A percentile compares a stretch with the other conserved stretches of the same genome.
phyloP scores from a whole-genome alignment of 2,797 vertebrate genomes.

The Anabas testudineus region DNA sequence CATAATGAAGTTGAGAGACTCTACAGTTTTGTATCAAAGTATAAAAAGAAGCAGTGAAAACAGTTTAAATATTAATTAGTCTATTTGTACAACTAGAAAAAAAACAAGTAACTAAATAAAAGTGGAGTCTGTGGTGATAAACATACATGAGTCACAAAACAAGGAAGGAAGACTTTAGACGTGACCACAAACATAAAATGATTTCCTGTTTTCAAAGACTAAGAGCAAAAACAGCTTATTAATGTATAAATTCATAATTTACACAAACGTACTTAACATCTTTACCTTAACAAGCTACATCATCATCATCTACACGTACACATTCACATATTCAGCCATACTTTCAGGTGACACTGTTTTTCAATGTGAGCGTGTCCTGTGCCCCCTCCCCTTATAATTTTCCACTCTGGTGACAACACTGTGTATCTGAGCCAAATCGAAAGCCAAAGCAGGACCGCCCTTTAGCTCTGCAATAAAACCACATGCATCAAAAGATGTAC shows the following conservation, averaged over 20 bases:
- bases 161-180: neutral
- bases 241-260: neutral
- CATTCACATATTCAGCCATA: too few species aligned
- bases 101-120: neutral
- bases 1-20: neutral
- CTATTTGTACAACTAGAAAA: neutral
- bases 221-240: too few species aligned
- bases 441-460: slow-evolving; percentile 1
- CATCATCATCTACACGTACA: neutral
- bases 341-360: neutral
- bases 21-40: too few species aligned
- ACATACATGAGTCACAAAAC: too few species aligned
- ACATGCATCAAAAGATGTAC: neutral
- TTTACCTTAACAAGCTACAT: neutral
- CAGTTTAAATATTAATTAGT: neutral
- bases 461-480: neutral
- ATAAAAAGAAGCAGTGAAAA: neutral
- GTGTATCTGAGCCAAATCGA: neutral
- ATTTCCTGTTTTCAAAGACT: neutral
- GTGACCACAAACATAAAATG: neutral
- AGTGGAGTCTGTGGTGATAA: neutral
- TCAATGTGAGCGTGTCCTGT: too few species aligned
- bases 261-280: too few species aligned
- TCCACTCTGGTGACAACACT: neutral
- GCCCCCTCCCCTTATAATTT: neutral